Conservation (phyloP, 2,797 vertebrate genomes). For the Argyrosomus regius region DNA sequence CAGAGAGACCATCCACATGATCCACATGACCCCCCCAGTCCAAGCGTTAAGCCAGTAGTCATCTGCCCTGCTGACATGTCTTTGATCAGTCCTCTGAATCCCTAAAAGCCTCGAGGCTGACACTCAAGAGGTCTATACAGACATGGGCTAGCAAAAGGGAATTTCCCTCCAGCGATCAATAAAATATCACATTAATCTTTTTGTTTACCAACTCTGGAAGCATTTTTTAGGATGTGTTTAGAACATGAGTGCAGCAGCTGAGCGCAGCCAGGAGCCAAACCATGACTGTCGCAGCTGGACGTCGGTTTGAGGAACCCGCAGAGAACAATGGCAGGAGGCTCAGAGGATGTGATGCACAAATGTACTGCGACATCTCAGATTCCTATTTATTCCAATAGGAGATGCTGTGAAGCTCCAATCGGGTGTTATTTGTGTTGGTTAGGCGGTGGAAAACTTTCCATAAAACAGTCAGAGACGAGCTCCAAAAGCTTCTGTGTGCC, state of each 20-base stretch:
- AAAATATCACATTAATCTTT: slow-evolving; percentile 29
- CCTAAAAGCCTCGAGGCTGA: slow-evolving; percentile 49
- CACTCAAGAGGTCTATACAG: slow-evolving; percentile 7
- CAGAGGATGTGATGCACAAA: slow-evolving; percentile 19
- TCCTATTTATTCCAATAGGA: neutral
- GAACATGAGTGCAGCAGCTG: slow-evolving; percentile 27
- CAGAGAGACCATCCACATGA: slow-evolving; percentile 57
- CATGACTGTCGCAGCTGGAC: neutral
- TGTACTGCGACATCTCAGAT: slow-evolving; percentile 4
- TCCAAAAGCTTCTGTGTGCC: neutral
- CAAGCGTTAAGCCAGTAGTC: slow-evolving; percentile 49
- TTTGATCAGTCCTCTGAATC: slow-evolving; percentile 57
- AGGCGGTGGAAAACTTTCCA: slow-evolving; percentile 1
- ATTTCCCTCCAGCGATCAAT: slow-evolving; percentile 31
- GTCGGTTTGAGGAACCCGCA: slow-evolving; percentile 9
- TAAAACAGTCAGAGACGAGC: neutral
- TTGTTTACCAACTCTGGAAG: slow-evolving; percentile 34
- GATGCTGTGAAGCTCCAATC: neutral
- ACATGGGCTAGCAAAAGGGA: neutral
- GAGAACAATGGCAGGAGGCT: slow-evolving; percentile 34
- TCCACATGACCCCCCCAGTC: slow-evolving; percentile 49
- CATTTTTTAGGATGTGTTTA: neutral
- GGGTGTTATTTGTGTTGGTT: neutral
- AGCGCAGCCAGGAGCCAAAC: slow-evolving; percentile 10
- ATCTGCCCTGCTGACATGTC: slow-evolving; percentile 49